Evolutionary conservation across 2,888 invertebrate species (phyloP), one percentile per base, ranked within the genome.

Genomic region (Epistrophella euchroma): DNA sequence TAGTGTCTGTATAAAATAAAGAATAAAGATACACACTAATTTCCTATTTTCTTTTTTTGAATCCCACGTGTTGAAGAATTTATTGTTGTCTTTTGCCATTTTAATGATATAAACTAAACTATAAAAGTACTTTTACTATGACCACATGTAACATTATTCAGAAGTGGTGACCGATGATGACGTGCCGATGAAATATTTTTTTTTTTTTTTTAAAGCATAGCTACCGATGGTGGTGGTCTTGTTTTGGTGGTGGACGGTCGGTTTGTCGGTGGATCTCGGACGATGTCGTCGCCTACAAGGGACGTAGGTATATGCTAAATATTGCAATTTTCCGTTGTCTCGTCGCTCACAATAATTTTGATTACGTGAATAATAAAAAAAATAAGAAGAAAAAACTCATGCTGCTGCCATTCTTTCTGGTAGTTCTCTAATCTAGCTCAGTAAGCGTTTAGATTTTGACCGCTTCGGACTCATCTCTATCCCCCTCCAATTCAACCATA

Each of bases 391-490:
- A 76, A 76, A 64, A 47, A 75, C 37, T 68, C 32, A 71, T n/a
- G 62, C 32, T 64, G 60, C 45, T 66, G 73, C 40, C 70, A 64
- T 79, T 64, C 64, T 75, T 56, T 78, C 80, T 77, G 73, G 62
- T 74, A 75, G 58, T 80, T 83, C 60, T 76, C 76, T 66, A 75
- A 87, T 78, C 72, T 78, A 80, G 82, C 76, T 91, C 89, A 92
- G 91, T 92, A 89, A 91, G 90, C 91, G 90, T 90, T 91, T 89
- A 90, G 91, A 90, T 90, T 91, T 90, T 89, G 90, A 90, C 89
- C 90, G 89, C 89, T 89, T 89, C 90, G 66, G 66, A 86, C 82
- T 66, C 47, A 82, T 72, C 71, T 28, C 43, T 62, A 66, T 73
- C 66, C 52, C 58, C 86, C 52, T 47, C 40, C n/a, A 62, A 43